Base-by-base conservation (phyloP, 2,113 vertebrate genomes). In the Aix galericulata region DNA sequence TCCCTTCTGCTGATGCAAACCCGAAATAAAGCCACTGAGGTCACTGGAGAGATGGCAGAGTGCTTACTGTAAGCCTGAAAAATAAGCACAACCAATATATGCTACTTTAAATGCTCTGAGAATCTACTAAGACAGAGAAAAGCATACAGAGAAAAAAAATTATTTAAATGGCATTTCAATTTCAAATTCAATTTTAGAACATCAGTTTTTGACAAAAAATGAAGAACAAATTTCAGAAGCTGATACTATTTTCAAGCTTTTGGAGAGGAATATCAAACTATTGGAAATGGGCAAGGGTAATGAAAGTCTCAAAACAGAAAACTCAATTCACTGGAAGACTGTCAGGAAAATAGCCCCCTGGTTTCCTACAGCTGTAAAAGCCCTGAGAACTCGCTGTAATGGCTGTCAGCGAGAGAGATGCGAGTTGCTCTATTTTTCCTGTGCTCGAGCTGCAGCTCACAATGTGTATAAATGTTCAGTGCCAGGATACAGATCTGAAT, bases 301-400 rank as follows among this genome's bases (percentile, higher is more conserved):
- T 78, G 29, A 74, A 88, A 89, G 17, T 69, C 73, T 94, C 36
- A 62, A 78, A 95, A 82, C 48, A 82, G 52, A 90, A 82, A 79
- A 77, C 14, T 56, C 46, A 72, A 14, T 69, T 92, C 64, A 52
- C 46, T 94, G 84, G 58, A 71, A 77, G 23, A 62, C 68, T 94
- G 72, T 80, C 44, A 86, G 48, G 42, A 73, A 94, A 92, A 94
- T 66, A 94, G 44, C 27, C 50, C 32, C 40, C 25, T 12, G 3
- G 13, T 86, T 94, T 95, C 84, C 95, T 82, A 63, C 68, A 88
- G 93, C 85, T 88, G 84, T 80, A 60, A 62, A 55, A 84, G 88
- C 82, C 36, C 26, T 1, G 10, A 76, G 82, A 80, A 73, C 86
- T 96, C 42, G 7, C 67, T 67, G 82, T 31, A 86, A 52, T 59